Conservation (phyloP, 2,888 invertebrate species). For the Cosmopolites sordidus region DNA sequence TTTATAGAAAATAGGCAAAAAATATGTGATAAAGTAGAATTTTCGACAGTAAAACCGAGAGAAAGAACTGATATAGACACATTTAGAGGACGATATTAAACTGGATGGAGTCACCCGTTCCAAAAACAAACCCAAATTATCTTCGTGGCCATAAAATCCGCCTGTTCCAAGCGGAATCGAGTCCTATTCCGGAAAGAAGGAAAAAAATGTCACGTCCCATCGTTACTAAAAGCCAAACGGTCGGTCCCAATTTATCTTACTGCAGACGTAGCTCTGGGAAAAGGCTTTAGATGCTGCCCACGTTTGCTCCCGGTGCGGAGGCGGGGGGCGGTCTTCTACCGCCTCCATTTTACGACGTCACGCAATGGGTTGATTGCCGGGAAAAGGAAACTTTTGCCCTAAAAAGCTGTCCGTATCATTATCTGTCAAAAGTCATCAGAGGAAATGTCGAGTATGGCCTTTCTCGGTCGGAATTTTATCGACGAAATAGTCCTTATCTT, state of each 20-base stretch:
- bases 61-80: too few relatives aligned
- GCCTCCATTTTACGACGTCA: constrained; percentile 45
- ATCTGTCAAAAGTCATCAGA: constrained; percentile 45
- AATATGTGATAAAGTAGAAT: too few relatives aligned
- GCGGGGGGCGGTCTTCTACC: constrained; percentile 15
- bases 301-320: background rate
- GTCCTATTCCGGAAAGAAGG: too few relatives aligned
- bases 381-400: constrained; percentile 28
- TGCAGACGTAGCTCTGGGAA: constrained; percentile 12
- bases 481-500: background rate
- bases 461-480: constrained; percentile 30
- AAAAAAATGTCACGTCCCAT: background rate
- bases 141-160: too few relatives aligned
- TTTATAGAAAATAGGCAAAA: too few relatives aligned
- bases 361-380: constrained; percentile 49
- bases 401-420: constrained; percentile 37
- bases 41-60: too few relatives aligned
- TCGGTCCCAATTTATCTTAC: constrained; percentile 14
- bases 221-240: constrained; percentile 1
- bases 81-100: too few relatives aligned
- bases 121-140: too few relatives aligned
- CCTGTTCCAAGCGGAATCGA: too few relatives aligned
- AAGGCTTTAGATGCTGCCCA: constrained; percentile 20
- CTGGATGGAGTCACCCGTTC: too few relatives aligned
- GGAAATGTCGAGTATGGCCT: constrained; percentile 35